Percentiles rank a stretch among this genome's conserved stretches.
Evolutionary conservation across 23 tunicate genomes (phyloP).

Genomic region (Styela plicata): DNA sequence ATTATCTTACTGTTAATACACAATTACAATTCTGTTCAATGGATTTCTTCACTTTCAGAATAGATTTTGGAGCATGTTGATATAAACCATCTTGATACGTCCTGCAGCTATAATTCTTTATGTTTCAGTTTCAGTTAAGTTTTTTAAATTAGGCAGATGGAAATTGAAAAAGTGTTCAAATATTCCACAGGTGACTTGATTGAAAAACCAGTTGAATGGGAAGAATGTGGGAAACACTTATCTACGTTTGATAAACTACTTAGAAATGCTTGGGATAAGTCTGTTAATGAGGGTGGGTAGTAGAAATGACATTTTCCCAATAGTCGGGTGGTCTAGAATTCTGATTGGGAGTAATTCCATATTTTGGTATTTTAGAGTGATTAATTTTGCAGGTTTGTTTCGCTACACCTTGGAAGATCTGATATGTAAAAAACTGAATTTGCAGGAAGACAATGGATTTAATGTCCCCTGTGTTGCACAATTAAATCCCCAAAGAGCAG

Average conservation of each 20-base stretch:
- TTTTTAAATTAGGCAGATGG: conserved; percentile 3
- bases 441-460: conserved; percentile 2
- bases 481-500: conserved; percentile 70
- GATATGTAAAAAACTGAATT: conserved; percentile 42
- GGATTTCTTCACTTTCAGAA: too few species aligned
- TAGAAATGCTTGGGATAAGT: conserved; percentile 13
- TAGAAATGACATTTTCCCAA: too few species aligned
- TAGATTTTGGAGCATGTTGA: too few species aligned
- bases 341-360: too few species aligned
- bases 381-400: conserved; percentile 65
- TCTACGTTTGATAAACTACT: conserved; percentile 14
- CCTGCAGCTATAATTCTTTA: too few species aligned
- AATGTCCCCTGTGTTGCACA: conserved; percentile 51
- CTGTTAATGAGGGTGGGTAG: conserved; percentile 10
- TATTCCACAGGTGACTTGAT: background rate
- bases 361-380: too few species aligned
- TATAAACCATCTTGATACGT: too few species aligned
- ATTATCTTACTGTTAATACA: too few species aligned
- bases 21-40: too few species aligned
- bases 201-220: conserved; percentile 15
- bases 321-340: too few species aligned
- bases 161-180: background rate
- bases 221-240: conserved; percentile 1
- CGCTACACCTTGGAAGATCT: conserved; percentile 67
- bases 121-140: background rate